These are phyloP conservation scores for Phortica magna DNA, from an alignment of 2,888 invertebrate species.

Conservation along the genomic window DNA sequence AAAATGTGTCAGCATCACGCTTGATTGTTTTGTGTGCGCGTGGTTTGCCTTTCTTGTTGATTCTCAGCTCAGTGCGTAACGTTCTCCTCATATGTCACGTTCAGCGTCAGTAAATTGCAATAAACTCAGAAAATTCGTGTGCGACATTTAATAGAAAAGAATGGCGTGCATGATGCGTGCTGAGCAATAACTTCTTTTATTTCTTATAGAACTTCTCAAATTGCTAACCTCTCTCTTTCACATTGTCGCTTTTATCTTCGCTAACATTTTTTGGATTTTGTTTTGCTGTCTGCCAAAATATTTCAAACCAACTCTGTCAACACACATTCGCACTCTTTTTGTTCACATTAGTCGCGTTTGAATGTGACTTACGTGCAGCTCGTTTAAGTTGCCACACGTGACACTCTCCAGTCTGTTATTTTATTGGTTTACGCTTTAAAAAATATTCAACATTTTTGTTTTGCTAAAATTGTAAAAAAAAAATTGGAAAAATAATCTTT, in stretches of 20 bases:
- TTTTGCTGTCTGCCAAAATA: background rate
- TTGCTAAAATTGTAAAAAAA: too few species aligned
- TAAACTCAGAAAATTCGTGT: constrained; percentile 67
- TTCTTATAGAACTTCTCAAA: background rate
- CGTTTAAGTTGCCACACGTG: background rate
- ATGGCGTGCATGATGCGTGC: constrained; percentile 4
- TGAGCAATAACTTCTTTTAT: constrained; percentile 8
- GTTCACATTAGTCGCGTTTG: constrained; percentile 5
- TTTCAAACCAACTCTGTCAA: constrained; percentile 23
- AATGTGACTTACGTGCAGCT: constrained; percentile 5
- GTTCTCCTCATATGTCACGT: constrained; percentile 73
- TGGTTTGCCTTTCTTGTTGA: constrained; percentile 37
- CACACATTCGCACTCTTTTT: background rate
- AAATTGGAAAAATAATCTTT: too few species aligned
- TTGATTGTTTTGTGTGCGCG: constrained; percentile 52
- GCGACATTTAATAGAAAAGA: constrained; percentile 60
- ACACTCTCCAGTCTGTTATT: background rate
- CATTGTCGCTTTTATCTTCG: too few species aligned
- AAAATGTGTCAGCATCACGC: constrained; percentile 28
- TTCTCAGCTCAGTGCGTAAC: constrained; percentile 57
- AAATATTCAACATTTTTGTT: too few species aligned
- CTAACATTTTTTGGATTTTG: too few species aligned
- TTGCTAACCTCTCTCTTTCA: background rate
- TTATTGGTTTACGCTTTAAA: background rate
- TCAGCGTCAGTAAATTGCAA: constrained; percentile 72